phyloP scores from a whole-genome alignment of 2,888 invertebrate species.

The Pseudolycoriella hygida region DNA sequence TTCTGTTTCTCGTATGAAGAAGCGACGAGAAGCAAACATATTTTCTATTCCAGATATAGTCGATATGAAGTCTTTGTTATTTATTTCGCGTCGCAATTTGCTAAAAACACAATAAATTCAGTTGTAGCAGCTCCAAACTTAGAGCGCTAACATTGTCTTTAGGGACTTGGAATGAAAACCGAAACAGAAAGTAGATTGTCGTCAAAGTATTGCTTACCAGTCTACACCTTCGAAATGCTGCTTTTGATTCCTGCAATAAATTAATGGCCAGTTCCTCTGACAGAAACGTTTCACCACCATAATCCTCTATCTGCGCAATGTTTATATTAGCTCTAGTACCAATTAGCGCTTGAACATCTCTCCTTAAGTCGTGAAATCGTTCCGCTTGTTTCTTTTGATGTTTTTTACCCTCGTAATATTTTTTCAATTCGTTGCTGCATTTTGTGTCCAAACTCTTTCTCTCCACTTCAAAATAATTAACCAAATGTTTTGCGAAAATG shows the following conservation, averaged over 20 bases:
- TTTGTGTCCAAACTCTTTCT: slow-evolving; percentile 60
- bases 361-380: slow-evolving; percentile 77
- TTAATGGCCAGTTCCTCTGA: slow-evolving; percentile 88
- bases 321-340: slow-evolving; percentile 84
- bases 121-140: no score
- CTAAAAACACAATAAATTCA: no score
- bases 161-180: no score
- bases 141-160: no score
- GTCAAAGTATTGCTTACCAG: slow-evolving; percentile 39
- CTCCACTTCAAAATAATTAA: slow-evolving; percentile 65
- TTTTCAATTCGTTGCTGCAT: slow-evolving; percentile 53
- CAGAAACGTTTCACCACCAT: slow-evolving; percentile 91
- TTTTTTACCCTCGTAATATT: slow-evolving; percentile 81
- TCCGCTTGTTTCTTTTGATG: slow-evolving; percentile 90
- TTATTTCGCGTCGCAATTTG: no score
- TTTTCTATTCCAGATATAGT: no score
- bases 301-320: slow-evolving; percentile 87
- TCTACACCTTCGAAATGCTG: slow-evolving; percentile 76
- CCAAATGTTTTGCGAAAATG: slow-evolving; percentile 64
- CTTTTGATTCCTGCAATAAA: slow-evolving; percentile 76
- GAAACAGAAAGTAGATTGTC: no score
- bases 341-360: slow-evolving; percentile 87
- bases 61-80: no score
- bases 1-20: no score
- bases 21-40: no score